Conservation (phyloP, 2,797 vertebrate genomes). For the Sebastes glaucus region DNA sequence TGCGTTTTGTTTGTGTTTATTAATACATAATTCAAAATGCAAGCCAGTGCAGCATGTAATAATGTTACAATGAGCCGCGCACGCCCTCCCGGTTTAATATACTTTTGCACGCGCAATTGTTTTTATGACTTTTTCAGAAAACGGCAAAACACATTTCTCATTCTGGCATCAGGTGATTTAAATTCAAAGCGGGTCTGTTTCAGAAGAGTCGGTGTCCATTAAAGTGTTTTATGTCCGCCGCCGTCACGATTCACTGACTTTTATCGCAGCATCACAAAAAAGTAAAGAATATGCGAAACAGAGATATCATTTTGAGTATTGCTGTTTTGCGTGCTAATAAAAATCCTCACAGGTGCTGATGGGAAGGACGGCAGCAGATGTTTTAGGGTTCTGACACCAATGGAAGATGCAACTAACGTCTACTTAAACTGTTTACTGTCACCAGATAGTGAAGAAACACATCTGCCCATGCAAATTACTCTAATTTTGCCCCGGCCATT, state of each 20-base stretch:
- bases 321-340: slow-evolving; percentile 52
- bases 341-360: slow-evolving; percentile 49
- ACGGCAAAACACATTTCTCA: slow-evolving; percentile 38
- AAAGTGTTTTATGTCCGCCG: slow-evolving; percentile 65
- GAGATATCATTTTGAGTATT: slow-evolving; percentile 30
- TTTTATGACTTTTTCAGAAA: slow-evolving; percentile 51
- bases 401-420: not conserved
- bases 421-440: not conserved
- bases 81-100: slow-evolving; percentile 16
- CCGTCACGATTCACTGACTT: slow-evolving; percentile 66
- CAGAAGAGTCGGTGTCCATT: slow-evolving; percentile 57
- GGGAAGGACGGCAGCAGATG: not conserved
- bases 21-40: slow-evolving; percentile 25
- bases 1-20: not conserved
- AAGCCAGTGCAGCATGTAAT: slow-evolving; percentile 1
- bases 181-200: slow-evolving; percentile 49
- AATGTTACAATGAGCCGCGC: not conserved
- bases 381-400: slow-evolving; percentile 4
- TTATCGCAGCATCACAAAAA: slow-evolving; percentile 56
- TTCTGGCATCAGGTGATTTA: slow-evolving; percentile 48
- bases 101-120: slow-evolving; percentile 10
- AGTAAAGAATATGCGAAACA: slow-evolving; percentile 25
- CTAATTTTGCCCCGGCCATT: not conserved
- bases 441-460: not conserved
- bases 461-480: not conserved